These are phyloP conservation scores for Sacculina carcini DNA, from an alignment of 2,888 invertebrate species.

Conservation along the genomic window DNA sequence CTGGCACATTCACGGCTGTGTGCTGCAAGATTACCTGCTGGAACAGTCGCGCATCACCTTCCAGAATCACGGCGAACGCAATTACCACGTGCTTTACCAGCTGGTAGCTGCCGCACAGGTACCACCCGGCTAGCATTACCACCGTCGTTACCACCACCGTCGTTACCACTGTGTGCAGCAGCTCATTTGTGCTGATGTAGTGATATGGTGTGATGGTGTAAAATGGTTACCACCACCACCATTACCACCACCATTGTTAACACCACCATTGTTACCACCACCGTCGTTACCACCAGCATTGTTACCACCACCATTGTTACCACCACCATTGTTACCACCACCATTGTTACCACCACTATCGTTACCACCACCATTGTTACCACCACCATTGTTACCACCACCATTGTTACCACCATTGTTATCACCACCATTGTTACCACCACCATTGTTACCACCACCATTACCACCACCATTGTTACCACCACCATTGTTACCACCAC, in stretches of 20 bases:
- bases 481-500: neutral
- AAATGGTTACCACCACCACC: too few relatives aligned
- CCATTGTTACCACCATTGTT: neutral
- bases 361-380: neutral
- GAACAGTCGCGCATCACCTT: constrained; percentile 75
- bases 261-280: too few relatives aligned
- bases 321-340: neutral
- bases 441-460: neutral
- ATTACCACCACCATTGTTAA: too few relatives aligned
- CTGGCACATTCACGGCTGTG: constrained; percentile 70
- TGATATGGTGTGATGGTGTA: too few relatives aligned
- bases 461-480: neutral
- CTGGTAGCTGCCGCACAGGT: constrained; percentile 43
- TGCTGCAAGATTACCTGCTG: constrained; percentile 64
- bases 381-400: neutral
- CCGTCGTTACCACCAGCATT: neutral
- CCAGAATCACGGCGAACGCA: constrained; percentile 58
- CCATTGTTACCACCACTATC: neutral
- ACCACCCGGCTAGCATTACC: too few relatives aligned
- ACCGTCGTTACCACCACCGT: too few relatives aligned
- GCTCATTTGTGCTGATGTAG: too few relatives aligned
- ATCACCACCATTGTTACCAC: neutral
- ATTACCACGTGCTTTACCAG: constrained; percentile 78
- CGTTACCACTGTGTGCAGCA: too few relatives aligned
- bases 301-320: neutral